Conservation (phyloP, 2,888 invertebrate species). For the Gibbula magus region DNA sequence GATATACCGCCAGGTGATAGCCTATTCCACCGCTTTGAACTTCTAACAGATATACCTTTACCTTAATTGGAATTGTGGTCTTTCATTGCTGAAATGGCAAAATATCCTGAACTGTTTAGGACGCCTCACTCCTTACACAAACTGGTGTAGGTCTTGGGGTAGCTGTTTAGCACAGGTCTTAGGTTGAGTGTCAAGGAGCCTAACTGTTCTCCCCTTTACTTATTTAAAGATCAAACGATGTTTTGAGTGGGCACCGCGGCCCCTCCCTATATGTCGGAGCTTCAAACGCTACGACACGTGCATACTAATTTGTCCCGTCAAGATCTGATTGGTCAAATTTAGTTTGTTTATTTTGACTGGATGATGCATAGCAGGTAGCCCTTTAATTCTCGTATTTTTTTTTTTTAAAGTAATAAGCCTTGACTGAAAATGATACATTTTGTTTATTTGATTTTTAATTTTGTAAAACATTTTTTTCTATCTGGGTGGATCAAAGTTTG, state of each 20-base stretch:
- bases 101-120: background rate
- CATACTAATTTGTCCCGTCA: too few species aligned
- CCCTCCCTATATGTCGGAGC: background rate
- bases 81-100: background rate
- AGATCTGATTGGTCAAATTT: too few species aligned
- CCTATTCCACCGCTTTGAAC: background rate
- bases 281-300: too few species aligned
- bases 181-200: background rate
- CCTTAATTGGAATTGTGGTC: background rate
- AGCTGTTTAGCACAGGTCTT: background rate
- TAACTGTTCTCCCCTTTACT: background rate
- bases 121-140: background rate
- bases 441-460: too few species aligned
- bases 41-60: background rate
- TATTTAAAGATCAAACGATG: constrained; percentile 9
- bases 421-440: too few species aligned
- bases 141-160: background rate
- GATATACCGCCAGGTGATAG: background rate
- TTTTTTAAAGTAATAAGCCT: too few species aligned
- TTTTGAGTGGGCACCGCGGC: background rate
- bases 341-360: too few species aligned
- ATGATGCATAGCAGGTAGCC: too few species aligned
- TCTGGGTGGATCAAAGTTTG: too few species aligned
- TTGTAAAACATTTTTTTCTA: too few species aligned
- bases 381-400: too few species aligned